Conservation (phyloP, 2,888 invertebrate species). For the Acanthoscelides obtectus region DNA sequence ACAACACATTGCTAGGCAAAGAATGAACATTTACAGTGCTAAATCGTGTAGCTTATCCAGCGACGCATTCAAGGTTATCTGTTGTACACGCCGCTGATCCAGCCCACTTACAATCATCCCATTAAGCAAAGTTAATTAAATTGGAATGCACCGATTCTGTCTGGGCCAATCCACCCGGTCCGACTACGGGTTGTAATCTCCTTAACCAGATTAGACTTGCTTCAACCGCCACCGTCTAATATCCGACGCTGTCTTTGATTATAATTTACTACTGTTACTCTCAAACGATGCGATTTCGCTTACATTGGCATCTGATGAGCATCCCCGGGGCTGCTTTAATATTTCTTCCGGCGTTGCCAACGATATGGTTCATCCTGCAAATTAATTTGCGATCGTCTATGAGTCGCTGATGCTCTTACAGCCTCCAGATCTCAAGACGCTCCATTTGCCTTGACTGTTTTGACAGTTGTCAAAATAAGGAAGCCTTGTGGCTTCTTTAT, state of each 20-base stretch:
- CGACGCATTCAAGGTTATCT: background rate
- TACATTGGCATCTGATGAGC: background rate
- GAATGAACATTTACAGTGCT: too few relatives aligned
- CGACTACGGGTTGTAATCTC: background rate
- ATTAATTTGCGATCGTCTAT: too few relatives aligned
- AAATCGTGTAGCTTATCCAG: too few relatives aligned
- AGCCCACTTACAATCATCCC: background rate
- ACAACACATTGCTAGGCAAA: too few relatives aligned
- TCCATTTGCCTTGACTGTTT: too few relatives aligned
- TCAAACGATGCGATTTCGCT: background rate
- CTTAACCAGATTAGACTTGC: background rate
- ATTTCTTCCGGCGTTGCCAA: too few relatives aligned
- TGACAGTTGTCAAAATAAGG: too few relatives aligned
- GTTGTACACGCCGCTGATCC: background rate
- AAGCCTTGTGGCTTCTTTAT: too few relatives aligned
- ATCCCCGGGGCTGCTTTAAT: background rate
- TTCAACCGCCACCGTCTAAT: background rate
- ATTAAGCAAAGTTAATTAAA: background rate
- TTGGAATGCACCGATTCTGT: background rate
- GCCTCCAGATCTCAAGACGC: too few relatives aligned
- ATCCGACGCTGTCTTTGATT: background rate
- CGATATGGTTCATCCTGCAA: too few relatives aligned
- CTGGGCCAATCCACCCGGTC: background rate
- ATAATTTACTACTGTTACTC: background rate
- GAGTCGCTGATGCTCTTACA: too few relatives aligned